A percentile compares a stretch with the other conserved stretches of the same genome.
Evolutionary conservation across 2,888 invertebrate genomes (phyloP).

Genomic region (Sialis fuliginosa): DNA sequence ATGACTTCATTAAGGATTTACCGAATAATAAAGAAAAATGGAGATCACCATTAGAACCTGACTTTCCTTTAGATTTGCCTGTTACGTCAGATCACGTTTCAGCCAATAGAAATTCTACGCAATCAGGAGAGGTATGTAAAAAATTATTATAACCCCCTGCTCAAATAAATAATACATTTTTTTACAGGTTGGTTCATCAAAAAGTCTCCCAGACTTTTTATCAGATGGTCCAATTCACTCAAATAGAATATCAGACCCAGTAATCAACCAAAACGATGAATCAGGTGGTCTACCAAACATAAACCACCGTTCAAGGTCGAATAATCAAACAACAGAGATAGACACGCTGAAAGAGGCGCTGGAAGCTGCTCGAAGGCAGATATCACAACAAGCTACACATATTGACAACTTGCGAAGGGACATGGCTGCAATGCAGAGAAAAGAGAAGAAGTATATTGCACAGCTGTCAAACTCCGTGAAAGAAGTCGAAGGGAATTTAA

Average conservation of each 20-base stretch:
- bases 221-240: constrained; percentile 46
- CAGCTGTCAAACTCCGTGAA: constrained; percentile 35
- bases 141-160: constrained; percentile 12
- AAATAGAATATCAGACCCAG: constrained; percentile 17
- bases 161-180: not conserved
- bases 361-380: constrained; percentile 31
- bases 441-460: constrained; percentile 33
- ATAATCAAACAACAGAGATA: constrained; percentile 20
- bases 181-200: constrained; percentile 25
- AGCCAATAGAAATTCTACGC: constrained; percentile 15
- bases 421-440: constrained; percentile 29
- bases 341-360: constrained; percentile 36
- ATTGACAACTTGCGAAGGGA: constrained; percentile 34
- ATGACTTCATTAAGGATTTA: constrained; percentile 9
- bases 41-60: constrained; percentile 16
- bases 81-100: constrained; percentile 12
- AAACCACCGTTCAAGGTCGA: not conserved
- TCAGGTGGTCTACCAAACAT: not conserved
- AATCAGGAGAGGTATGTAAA: constrained; percentile 12
- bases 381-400: constrained; percentile 31
- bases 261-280: constrained; percentile 11
- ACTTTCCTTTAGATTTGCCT: constrained; percentile 25
- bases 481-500: constrained; percentile 37
- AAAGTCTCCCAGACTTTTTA: constrained; percentile 50
- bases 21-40: constrained; percentile 19